Evolutionary conservation across 2,888 invertebrate genomes (phyloP).

Genomic region (Xestia rhomboidea): DNA sequence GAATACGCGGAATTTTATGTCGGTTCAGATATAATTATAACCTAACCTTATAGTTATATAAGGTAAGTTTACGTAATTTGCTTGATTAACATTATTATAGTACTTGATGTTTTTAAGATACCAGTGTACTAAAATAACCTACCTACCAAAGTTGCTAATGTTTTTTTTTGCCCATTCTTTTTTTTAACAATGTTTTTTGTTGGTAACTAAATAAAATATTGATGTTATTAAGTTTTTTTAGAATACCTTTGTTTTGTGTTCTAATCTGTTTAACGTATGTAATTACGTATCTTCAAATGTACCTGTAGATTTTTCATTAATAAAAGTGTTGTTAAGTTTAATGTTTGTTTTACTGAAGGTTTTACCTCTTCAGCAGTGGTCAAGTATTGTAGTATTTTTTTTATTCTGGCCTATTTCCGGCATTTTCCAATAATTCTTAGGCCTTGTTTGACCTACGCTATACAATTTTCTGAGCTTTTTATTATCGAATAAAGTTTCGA

Average conservation of each 20-base stretch:
- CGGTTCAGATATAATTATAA: not conserved
- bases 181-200: not conserved
- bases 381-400: not conserved
- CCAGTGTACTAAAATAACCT: too few relatives aligned
- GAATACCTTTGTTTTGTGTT: not conserved
- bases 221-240: not conserved
- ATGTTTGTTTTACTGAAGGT: not conserved
- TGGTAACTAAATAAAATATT: not conserved
- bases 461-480: not conserved
- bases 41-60: not conserved
- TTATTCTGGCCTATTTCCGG: not conserved
- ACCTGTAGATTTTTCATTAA: not conserved
- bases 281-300: not conserved
- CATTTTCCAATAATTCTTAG: not conserved
- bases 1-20: not conserved
- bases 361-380: not conserved
- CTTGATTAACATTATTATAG: not conserved
- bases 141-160: not conserved
- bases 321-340: not conserved
- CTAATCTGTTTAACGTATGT: not conserved
- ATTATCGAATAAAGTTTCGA: not conserved
- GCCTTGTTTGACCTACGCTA: not conserved
- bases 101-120: too few relatives aligned
- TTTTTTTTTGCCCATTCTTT: not conserved
- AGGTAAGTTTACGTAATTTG: too few relatives aligned